phyloP scores from a whole-genome alignment of 2,797 vertebrate genomes.

The Prunella strophiata region DNA sequence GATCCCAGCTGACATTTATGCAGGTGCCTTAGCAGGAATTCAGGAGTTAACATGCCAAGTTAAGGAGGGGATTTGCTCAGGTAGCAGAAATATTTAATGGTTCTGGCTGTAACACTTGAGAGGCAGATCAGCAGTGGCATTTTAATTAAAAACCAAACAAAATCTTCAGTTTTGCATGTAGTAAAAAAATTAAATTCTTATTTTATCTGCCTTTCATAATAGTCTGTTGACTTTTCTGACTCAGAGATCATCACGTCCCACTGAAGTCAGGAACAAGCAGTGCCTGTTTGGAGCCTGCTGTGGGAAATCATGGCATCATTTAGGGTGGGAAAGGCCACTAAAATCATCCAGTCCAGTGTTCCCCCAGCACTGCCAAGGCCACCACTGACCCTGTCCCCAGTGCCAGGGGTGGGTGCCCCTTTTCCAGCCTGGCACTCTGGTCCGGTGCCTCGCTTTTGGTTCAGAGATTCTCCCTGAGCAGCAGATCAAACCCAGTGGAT shows the following conservation, averaged over 20 bases:
- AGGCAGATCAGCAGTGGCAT: not conserved
- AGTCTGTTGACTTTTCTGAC: not conserved
- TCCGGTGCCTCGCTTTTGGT: rapidly evolving
- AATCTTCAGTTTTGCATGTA: not conserved
- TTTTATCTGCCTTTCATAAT: not conserved
- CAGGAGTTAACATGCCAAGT: not conserved
- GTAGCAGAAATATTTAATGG: not conserved
- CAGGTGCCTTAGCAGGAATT: not conserved
- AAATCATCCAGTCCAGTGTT: rapidly evolving
- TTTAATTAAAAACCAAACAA: not conserved
- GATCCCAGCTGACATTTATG: rapidly evolving
- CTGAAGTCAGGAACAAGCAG: not conserved
- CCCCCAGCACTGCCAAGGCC: not conserved
- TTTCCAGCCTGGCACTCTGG: rapidly evolving
- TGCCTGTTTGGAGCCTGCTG: rapidly evolving
- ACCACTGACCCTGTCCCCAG: not conserved
- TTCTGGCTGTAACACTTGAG: not conserved
- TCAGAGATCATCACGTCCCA: rapidly evolving
- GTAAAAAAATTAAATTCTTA: not conserved
- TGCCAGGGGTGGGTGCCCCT: not conserved
- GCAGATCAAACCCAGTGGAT: not conserved
- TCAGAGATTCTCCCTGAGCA: not conserved
- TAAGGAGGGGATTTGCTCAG: not conserved
- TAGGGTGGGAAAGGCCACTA: not conserved
- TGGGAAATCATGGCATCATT: not conserved